Evolutionary conservation across 2,888 invertebrate genomes (phyloP), one percentile per base, ranked within the genome.

Genomic region (Quadroppia sp.): DNA sequence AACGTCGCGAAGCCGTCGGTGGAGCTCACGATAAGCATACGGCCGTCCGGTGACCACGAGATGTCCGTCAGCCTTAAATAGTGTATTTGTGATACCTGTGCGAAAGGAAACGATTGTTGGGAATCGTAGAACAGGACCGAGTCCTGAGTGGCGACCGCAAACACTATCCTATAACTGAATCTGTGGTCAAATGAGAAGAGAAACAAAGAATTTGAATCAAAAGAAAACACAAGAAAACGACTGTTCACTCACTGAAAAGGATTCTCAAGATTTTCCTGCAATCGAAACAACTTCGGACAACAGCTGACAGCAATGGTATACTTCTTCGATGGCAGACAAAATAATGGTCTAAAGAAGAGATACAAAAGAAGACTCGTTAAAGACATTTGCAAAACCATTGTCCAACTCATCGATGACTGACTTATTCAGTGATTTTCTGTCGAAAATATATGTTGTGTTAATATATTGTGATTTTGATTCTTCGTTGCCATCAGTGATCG

Each of bases 1-100:
- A 94, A 84, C 0, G 93, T 90, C 82, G 92, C 92, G 82, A 90
- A 95, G 1, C 94, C 94, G 84, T 95, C 94, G 0, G 91, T 90
- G 17, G 94, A 94, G 2, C 92, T 90, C 0, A 89, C 88, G 7
- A 90, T 85, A 74, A 94, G 82, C 72, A 90, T 83, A 75, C 84
- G 83, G 0, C 93, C 94, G 84, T 94, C 90, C 15, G 85, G 83
- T 0, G 93, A 91, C 94, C 94, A 95, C 0, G 91, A 83, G n/a
- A 94, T 80, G 82, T 94, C 94, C 9, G 91, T 92, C 59, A 95
- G 85, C 77, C 91, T 85, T n/a, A 92, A 91, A 80, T 93, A 94
- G 82, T 94, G 94, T 78, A 94, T 90, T 80, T 92, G 90, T 30
- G 90, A 88, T 73, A 94, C 86, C 72, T 88, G 85, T 0, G 89